Percentiles rank a stretch among this genome's conserved stretches.
Conservation (phyloP, 2,888 invertebrate species). For the Timema podura region DNA sequence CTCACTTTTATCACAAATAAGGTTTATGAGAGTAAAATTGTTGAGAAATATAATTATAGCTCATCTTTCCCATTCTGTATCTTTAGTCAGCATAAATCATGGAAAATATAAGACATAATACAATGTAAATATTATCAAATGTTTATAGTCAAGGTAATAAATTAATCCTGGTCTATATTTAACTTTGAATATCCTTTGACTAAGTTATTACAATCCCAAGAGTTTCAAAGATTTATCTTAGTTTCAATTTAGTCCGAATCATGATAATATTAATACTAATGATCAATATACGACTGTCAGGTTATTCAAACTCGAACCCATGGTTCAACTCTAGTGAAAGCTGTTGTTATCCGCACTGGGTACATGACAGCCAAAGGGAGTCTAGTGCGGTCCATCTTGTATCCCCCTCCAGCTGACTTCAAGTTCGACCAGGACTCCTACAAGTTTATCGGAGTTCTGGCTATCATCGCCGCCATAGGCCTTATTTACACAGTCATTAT, state of each 20-base stretch:
- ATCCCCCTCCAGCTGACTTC: slow-evolving; percentile 54
- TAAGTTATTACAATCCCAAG: too few relatives aligned
- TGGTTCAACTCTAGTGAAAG: slow-evolving; percentile 30
- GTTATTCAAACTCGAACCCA: slow-evolving; percentile 25
- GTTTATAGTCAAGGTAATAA: not conserved
- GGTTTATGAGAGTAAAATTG: too few relatives aligned
- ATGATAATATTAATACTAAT: not conserved
- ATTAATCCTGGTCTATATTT: not conserved
- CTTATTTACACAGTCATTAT: slow-evolving; percentile 52
- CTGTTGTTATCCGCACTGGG: slow-evolving; percentile 42
- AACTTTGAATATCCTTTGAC: not conserved
- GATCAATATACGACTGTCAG: not conserved
- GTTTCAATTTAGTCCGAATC: not conserved
- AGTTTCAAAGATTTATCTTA: not conserved
- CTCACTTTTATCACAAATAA: too few relatives aligned
- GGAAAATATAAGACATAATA: not conserved
- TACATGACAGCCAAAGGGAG: slow-evolving; percentile 51
- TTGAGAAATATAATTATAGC: too few relatives aligned
- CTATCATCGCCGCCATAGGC: slow-evolving; percentile 49
- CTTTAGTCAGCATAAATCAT: too few relatives aligned
- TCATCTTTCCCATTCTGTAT: too few relatives aligned
- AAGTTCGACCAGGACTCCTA: slow-evolving; percentile 51
- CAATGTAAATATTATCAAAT: not conserved
- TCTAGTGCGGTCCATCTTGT: slow-evolving; percentile 53
- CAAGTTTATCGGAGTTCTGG: slow-evolving; percentile 49